A percentile compares a stretch with the other conserved stretches of the same genome.
These are phyloP conservation scores for Rhodinocichla rosea DNA, from an alignment of 2,113 vertebrate genomes.

Conservation along the genomic window DNA sequence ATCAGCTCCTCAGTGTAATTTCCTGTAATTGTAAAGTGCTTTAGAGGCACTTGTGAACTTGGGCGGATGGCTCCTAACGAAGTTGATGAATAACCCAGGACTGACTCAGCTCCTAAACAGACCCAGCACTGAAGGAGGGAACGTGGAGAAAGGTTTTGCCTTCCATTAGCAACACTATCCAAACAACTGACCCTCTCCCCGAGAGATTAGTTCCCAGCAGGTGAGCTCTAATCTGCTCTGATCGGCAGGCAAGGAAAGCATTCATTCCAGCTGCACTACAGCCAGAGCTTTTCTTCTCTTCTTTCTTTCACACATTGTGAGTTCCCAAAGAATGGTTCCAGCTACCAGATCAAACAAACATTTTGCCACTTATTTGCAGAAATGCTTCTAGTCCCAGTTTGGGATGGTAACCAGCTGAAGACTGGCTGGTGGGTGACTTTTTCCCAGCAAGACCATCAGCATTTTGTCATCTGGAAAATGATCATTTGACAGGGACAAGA, in stretches of 20 bases:
- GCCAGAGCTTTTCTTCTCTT: slow-evolving; percentile 31
- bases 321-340: neutral
- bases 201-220: slow-evolving; percentile 55
- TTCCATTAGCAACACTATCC: slow-evolving; percentile 60
- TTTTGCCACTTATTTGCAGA: slow-evolving; percentile 40
- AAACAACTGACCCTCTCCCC: slow-evolving; percentile 59
- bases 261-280: slow-evolving; percentile 39
- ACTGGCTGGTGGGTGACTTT: neutral
- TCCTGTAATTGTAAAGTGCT: slow-evolving; percentile 45
- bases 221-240: slow-evolving; percentile 53
- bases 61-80: slow-evolving; percentile 11
- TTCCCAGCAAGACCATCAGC: neutral
- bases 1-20: slow-evolving; percentile 4
- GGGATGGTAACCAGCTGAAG: neutral
- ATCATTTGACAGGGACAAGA: neutral
- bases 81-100: slow-evolving; percentile 44
- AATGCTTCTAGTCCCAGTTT: neutral
- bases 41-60: slow-evolving; percentile 51
- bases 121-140: neutral
- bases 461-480: neutral
- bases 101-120: slow-evolving; percentile 26
- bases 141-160: slow-evolving; percentile 36
- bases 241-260: slow-evolving; percentile 8
- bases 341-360: slow-evolving; percentile 51
- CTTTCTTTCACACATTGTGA: neutral